phyloP scores from a whole-genome alignment of 2,797 vertebrate species.

The Typhlichthys eigenmanni region DNA sequence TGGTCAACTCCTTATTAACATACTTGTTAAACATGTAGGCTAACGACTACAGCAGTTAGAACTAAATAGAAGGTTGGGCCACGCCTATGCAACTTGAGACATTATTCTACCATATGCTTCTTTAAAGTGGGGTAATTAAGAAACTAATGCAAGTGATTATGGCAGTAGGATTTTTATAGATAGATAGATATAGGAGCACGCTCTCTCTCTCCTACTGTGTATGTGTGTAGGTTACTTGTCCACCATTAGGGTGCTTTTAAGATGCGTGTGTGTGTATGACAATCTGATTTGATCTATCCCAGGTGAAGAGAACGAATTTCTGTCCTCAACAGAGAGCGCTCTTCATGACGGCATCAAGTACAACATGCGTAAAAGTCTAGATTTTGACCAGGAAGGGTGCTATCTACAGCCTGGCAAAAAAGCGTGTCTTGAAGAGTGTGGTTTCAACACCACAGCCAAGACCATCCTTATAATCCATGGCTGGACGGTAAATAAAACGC shows the following conservation, averaged over 20 bases:
- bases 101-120: constrained; percentile 18
- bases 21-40: neutral
- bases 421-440: constrained; percentile 77
- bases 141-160: no score
- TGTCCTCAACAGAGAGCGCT: constrained; percentile 15
- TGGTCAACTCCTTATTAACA: neutral
- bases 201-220: no score
- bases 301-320: constrained; percentile 62
- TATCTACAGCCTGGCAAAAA: constrained; percentile 68
- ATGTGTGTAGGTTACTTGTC: no score
- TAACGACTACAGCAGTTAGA: constrained; percentile 7
- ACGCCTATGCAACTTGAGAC: neutral
- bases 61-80: constrained; percentile 4
- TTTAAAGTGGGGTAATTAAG: no score
- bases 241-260: no score
- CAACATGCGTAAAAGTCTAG: constrained; percentile 75
- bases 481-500: constrained; percentile 82
- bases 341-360: constrained; percentile 72
- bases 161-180: no score
- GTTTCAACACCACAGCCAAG: constrained; percentile 87
- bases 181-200: no score
- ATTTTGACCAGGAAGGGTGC: constrained; percentile 83
- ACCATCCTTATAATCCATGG: constrained; percentile 95
- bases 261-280: neutral
- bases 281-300: neutral